Conservation (phyloP, 1,140 invertebrate species). For the Pararge aegeria region DNA sequence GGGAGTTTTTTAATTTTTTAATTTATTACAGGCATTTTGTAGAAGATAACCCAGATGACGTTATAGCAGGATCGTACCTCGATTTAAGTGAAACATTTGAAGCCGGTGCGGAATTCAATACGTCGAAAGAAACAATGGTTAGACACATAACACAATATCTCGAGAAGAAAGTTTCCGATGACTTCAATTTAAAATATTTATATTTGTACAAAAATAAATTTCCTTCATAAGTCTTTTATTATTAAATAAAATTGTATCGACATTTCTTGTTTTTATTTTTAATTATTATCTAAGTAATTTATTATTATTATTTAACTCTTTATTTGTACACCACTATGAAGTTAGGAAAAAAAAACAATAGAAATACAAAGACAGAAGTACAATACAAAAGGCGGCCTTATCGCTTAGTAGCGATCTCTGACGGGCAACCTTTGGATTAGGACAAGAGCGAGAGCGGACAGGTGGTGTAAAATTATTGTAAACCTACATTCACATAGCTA, state of each 20-base stretch:
- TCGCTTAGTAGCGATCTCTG: too few species aligned
- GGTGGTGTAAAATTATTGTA: too few species aligned
- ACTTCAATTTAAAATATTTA: constrained; percentile 47
- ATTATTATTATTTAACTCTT: too few species aligned
- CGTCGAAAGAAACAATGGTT: constrained; percentile 42
- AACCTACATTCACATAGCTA: too few species aligned
- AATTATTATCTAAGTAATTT: background rate
- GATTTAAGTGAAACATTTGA: constrained; percentile 47
- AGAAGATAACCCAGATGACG: constrained; percentile 41
- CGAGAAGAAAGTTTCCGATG: constrained; percentile 28
- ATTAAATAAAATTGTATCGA: background rate
- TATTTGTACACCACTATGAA: too few species aligned
- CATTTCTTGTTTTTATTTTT: background rate
- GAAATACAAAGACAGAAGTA: too few species aligned
- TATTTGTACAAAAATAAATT: constrained; percentile 39
- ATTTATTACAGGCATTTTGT: constrained; percentile 47
- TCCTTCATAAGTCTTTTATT: too few species aligned
- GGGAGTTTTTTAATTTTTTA: too few species aligned
- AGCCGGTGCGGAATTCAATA: constrained; percentile 38
- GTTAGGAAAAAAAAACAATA: too few species aligned
- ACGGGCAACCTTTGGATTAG: too few species aligned
- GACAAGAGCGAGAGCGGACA: too few species aligned
- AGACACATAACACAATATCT: constrained; percentile 45
- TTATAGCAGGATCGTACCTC: constrained; percentile 36
- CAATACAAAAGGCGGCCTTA: too few species aligned